Evolutionary conservation across 2,888 invertebrate genomes (phyloP), one percentile per base, ranked within the genome.

Genomic region (Chymomyza amoena): DNA sequence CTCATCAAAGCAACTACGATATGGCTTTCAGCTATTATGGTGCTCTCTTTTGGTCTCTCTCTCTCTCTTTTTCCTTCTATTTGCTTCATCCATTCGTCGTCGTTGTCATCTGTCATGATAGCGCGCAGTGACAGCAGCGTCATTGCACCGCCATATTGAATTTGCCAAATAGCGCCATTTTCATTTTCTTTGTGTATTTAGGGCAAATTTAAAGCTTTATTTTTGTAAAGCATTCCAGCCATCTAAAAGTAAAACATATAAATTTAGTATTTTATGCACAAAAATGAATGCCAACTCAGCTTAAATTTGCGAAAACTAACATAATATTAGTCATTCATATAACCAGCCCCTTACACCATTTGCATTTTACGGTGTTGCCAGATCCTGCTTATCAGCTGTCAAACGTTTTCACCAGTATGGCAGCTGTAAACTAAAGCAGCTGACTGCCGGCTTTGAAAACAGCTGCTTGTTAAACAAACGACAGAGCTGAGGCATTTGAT

Each of bases 91-190:
- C 32, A 9, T 25, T 32, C 32, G 32, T 32, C 7, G 32, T 4
- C 39, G 3, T 39, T 13, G 39, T 45, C n/a, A n/a, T n/a, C 39
- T 13, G 39, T 45, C 39, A 45, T 45, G 39, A 45, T 45, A 45
- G 39, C 39, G 39, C 39, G 13, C 10, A 45, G 39, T 45, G 39
- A 45, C 39, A 45, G 39, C 39, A 45, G 39, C 39, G 39, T 45
- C 39, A 45, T 4, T 45, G 13, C 39, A 13, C 39, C 82, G 81
- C 81, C 81, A 81, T 81, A 75, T 81, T 81, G 81, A 65, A 75
- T 13, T 75, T 78, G 25, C 61, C 7, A 25, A 5, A 39, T 4
- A 68, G 64, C 73, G 72, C 66, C 73, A 80, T 76, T 76, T 32
- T 60, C n/a, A 28, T 36, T 77, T 83, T 83, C 82, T 72, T 68